Evolutionary conservation across 2,888 invertebrate species (phyloP), one percentile per base, ranked within the genome.

Genomic region (Hydroisotoma schaefferi): DNA sequence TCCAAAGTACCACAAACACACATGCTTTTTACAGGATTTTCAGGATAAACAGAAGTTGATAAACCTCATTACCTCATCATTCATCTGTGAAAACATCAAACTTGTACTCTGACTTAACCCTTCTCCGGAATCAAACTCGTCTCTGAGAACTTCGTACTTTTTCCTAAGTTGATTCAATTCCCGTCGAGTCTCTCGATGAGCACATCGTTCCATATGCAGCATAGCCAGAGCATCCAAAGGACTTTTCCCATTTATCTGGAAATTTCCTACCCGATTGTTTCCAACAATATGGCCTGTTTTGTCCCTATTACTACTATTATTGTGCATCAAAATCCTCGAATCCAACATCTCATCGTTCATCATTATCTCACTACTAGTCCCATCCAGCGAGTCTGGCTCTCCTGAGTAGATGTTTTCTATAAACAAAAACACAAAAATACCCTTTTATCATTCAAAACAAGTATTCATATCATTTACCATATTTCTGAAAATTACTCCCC

Each of bases 311-410:
- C 53, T 58, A 48, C 57, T 66, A 46, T 55, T 58, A 44, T 57
- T 62, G 18, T 43, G 54, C 20, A 57, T 15, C 6, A 40, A 46
- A 26, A 46, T 28, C 48, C 58, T 29, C 37, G 52, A 49, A 55
- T 20, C 58, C 59, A 56, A 57, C 44, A 54, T 28, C 12, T 70
- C 70, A 27, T 70, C 71, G 49, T 69, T 69, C 40, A 71, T 70
- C 65, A 74, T 73, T 25, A 72, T 71, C 54, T 73, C 73, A 63
- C 73, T 73, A 38, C 71, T 72, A n/a, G 73, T 72, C 29, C 73
- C 74, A 67, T 74, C 75, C 65, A 75, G 58, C 18, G 73, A 74
- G 57, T 74, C 75, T 2, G 74, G 74, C 52, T 74, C 75, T 8
- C 73, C 73, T 4, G 71, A 72, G 59, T 73, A 73, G 28, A 72